Evolutionary conservation across 2,113 vertebrate species (phyloP), one percentile per base, ranked within the genome.

Genomic region (Daboia siamensis): DNA sequence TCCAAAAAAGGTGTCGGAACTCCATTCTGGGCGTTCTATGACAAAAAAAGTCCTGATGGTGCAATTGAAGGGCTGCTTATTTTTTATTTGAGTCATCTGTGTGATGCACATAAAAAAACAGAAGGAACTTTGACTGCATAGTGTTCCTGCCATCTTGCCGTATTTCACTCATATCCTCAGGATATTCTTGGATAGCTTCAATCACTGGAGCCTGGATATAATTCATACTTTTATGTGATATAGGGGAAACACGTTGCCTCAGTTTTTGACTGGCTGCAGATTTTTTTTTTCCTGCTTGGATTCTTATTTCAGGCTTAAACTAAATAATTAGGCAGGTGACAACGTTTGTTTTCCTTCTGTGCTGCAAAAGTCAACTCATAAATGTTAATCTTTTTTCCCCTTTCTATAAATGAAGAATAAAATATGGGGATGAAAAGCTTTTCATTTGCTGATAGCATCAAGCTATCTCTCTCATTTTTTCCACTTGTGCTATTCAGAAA

Each of bases 371-470:
- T 46, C 88, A 90, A 86, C 44, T 90, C 74, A 92, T 86, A 90
- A 90, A 90, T 23, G 23, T 86, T 55, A 20, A 21, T 85, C 29
- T 39, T n/a, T 4, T 20, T 39, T 39, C 52, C 61, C 26, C 12
- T 86, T 85, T 46, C 74, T 64, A 64, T 86, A 86, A 90, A 86
- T 46, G 21, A n/a, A 93, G 56, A 86, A 86, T 86, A 61, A 93
- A 93, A 59, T 90, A 64, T 44, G 55, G 56, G 6, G 48, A 93
- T 90, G n/a, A 86, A 86, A 93, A 85, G 80, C 92, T 93, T 93
- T 93, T n/a, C 13, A 29, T 90, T 54, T 86, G 55, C 56, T 90
- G 92, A 93, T 93, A 86, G 61, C 56, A 90, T 93, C 88, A 90
- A 90, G 57, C 88, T 12, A 52, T 90, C 54, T 85, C 17, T 54